phyloP scores from a whole-genome alignment of 2,888 invertebrate genomes.

The Chelonus formosanus region DNA sequence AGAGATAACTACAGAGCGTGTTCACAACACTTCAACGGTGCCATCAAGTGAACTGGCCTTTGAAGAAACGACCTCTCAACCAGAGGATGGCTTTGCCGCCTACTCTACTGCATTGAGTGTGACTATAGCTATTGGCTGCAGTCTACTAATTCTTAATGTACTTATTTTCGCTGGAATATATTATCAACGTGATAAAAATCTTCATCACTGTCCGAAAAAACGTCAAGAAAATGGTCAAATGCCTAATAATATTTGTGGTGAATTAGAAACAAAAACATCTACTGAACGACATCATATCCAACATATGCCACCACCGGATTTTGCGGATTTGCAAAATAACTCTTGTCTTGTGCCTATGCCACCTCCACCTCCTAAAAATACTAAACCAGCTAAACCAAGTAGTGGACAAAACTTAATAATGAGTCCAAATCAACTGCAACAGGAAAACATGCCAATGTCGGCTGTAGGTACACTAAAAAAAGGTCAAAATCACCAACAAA shows the following conservation, averaged over 20 bases:
- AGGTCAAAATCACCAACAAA: slow-evolving; percentile 64
- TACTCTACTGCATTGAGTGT: slow-evolving; percentile 92
- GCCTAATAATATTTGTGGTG: slow-evolving; percentile 90
- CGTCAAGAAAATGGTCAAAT: slow-evolving; percentile 86
- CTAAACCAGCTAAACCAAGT: slow-evolving; percentile 64
- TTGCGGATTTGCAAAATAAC: slow-evolving; percentile 80
- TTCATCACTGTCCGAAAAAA: slow-evolving; percentile 69
- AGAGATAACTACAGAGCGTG: slow-evolving; percentile 54
- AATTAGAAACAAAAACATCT: slow-evolving; percentile 77
- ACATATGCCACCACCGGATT: slow-evolving; percentile 84
- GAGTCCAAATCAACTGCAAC: slow-evolving; percentile 73
- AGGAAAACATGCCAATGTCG: slow-evolving; percentile 80
- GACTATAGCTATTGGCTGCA: slow-evolving; percentile 94
- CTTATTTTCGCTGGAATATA: slow-evolving; percentile 94
- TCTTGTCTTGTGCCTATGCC: slow-evolving; percentile 73
- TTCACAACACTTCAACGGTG: slow-evolving; percentile 50
- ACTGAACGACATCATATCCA: slow-evolving; percentile 81
- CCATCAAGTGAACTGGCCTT: slow-evolving; percentile 56
- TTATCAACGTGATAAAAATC: slow-evolving; percentile 88
- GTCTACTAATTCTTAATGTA: slow-evolving; percentile 88
- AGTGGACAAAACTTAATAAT: slow-evolving; percentile 66
- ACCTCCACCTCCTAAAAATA: slow-evolving; percentile 78
- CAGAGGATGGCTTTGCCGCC: slow-evolving; percentile 89
- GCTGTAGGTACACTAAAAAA: slow-evolving; percentile 78
- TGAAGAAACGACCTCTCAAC: slow-evolving; percentile 61